Conservation (phyloP, 2,888 invertebrate genomes). For the Gortyna flavago region DNA sequence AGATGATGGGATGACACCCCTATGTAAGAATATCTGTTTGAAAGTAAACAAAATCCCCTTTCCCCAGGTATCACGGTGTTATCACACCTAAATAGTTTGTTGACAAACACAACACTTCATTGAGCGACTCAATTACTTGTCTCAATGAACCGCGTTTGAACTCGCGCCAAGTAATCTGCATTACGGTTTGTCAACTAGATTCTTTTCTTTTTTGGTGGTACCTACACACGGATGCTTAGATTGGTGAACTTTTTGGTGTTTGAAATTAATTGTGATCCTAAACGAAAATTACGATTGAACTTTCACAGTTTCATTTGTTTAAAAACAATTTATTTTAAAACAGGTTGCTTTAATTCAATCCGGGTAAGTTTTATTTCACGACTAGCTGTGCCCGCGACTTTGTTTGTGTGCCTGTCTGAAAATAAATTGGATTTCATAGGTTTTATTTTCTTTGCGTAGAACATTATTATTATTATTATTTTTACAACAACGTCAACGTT, state of each 20-base stretch:
- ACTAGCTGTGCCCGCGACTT: neutral
- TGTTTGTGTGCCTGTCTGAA: neutral
- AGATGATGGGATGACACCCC: neutral
- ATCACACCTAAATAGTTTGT: slow-evolving; percentile 40
- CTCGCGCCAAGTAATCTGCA: slow-evolving; percentile 52
- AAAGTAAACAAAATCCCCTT: neutral
- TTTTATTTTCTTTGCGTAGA: too few relatives aligned
- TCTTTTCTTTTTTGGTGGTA: slow-evolving; percentile 2
- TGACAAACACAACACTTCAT: slow-evolving; percentile 54
- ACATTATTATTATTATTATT: too few relatives aligned
- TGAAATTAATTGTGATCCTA: neutral
- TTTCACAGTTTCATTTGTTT: neutral
- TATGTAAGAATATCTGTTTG: neutral
- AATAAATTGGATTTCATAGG: too few relatives aligned
- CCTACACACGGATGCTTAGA: neutral
- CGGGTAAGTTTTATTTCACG: too few relatives aligned
- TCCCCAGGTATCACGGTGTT: slow-evolving; percentile 9
- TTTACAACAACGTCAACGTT: neutral
- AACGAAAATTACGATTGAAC: neutral
- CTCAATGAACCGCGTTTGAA: slow-evolving; percentile 59
- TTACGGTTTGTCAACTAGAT: slow-evolving; percentile 40
- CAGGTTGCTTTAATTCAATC: too few relatives aligned
- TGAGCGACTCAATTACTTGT: slow-evolving; percentile 39
- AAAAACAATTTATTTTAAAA: too few relatives aligned
- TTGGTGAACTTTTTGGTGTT: neutral